Evolutionary conservation across 2,797 vertebrate species (phyloP).

Genomic region (Hirundo rustica): DNA sequence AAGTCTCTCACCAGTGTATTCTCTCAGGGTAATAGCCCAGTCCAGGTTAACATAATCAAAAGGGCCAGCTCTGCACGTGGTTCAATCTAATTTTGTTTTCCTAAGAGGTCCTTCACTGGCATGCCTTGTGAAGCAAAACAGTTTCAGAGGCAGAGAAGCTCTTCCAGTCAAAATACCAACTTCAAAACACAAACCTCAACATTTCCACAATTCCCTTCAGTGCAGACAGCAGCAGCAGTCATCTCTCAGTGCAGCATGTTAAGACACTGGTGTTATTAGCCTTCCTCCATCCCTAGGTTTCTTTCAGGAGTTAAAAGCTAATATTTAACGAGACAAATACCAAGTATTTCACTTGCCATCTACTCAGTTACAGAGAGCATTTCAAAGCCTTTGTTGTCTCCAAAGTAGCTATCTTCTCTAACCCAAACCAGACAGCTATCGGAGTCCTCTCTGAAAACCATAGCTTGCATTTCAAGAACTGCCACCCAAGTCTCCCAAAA

Average conservation of each 20-base stretch:
- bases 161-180: not conserved
- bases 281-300: not conserved
- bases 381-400: not conserved
- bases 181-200: not conserved
- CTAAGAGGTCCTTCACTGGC: not conserved
- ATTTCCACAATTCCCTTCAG: not conserved
- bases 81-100: not conserved
- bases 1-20: not conserved
- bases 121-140: rapidly evolving
- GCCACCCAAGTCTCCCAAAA: not conserved
- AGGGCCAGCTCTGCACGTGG: not conserved
- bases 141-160: not conserved
- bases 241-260: not conserved
- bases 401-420: not conserved
- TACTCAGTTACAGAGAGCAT: not conserved
- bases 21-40: not conserved
- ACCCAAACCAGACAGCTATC: not conserved
- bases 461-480: not conserved
- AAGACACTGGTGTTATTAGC: not conserved
- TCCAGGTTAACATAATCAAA: not conserved
- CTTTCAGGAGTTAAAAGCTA: not conserved
- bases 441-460: rapidly evolving
- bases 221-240: not conserved
- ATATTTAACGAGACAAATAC: not conserved
- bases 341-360: not conserved